These are phyloP conservation scores for Lithophane leautieri DNA, from an alignment of 2,888 invertebrate species.

Conservation along the genomic window DNA sequence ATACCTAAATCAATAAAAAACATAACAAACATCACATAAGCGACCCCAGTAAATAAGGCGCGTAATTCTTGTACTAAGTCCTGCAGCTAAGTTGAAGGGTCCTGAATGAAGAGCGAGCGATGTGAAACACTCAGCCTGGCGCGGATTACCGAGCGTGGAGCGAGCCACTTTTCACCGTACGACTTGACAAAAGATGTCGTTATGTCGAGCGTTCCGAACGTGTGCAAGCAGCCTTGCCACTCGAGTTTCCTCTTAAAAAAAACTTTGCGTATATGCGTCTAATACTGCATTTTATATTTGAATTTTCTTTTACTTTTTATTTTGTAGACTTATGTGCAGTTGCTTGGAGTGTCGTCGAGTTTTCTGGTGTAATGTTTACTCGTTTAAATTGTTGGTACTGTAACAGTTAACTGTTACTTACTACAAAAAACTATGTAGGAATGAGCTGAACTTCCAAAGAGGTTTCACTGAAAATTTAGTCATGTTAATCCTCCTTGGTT, in stretches of 20 bases:
- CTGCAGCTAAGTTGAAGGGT: conserved; percentile 77
- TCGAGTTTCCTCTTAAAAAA: conserved; percentile 68
- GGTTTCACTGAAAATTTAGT: not conserved
- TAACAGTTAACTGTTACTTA: not conserved
- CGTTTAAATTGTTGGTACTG: conserved; percentile 30
- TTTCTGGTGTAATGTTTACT: conserved; percentile 36
- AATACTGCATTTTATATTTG: conserved; percentile 54
- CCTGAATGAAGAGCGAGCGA: conserved; percentile 82
- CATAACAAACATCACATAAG: conserved; percentile 15
- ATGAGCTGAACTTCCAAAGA: not conserved
- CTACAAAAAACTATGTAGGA: not conserved
- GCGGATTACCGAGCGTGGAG: conserved; percentile 76
- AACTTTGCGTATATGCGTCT: conserved; percentile 65
- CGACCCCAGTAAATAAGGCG: conserved; percentile 50
- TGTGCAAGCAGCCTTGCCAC: conserved; percentile 65
- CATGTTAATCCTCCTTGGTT: no score
- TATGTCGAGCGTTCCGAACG: conserved; percentile 70
- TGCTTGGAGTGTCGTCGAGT: conserved; percentile 39
- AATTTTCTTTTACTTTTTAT: conserved; percentile 51
- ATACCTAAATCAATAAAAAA: conserved; percentile 10
- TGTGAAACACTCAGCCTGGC: conserved; percentile 80
- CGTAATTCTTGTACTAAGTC: conserved; percentile 63
- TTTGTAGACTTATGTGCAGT: conserved; percentile 39
- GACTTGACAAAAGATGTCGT: conserved; percentile 84
- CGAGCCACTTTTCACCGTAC: conserved; percentile 70